Percentiles rank a stretch among this genome's conserved stretches.
Conservation (phyloP, 1,140 invertebrate species). For the Drosophila varians region DNA sequence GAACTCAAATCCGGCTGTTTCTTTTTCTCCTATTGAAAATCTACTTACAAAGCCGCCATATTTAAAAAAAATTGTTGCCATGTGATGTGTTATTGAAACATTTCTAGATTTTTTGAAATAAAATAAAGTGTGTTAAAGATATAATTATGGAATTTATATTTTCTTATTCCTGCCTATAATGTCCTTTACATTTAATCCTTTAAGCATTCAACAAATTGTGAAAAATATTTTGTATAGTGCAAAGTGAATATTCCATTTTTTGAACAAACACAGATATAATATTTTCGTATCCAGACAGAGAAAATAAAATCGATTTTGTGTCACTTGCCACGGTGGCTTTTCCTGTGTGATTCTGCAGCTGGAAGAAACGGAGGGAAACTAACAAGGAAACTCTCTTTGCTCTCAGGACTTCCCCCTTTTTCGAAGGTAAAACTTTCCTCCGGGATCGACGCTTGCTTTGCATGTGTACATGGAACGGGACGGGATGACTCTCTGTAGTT, state of each 20-base stretch:
- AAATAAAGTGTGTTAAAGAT: too few relatives aligned
- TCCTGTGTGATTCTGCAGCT: conserved; percentile 35
- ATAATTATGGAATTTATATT: too few relatives aligned
- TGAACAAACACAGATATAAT: conserved; percentile 2
- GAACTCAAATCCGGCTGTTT: not conserved
- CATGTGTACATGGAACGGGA: conserved; percentile 47
- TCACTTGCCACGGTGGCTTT: conserved; percentile 58
- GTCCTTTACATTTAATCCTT: too few relatives aligned
- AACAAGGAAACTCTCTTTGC: conserved; percentile 37
- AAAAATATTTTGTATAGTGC: too few relatives aligned
- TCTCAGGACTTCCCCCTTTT: conserved; percentile 7
- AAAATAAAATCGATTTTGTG: conserved; percentile 77
- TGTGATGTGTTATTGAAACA: too few relatives aligned
- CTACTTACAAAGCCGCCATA: not conserved
- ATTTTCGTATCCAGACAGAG: conserved; percentile 22
- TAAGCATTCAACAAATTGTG: too few relatives aligned
- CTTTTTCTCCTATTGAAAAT: conserved; percentile 9
- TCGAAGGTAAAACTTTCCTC: conserved; percentile 66
- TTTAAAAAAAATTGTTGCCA: too few relatives aligned
- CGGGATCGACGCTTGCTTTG: conserved; percentile 38
- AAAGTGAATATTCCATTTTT: conserved; percentile 5
- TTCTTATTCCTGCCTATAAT: too few relatives aligned
- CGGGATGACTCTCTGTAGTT: not conserved
- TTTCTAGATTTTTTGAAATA: too few relatives aligned
- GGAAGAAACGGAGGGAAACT: conserved; percentile 12